These are phyloP conservation scores for Vireo griseus DNA, from an alignment of 2,797 vertebrate genomes.

Conservation along the genomic window DNA sequence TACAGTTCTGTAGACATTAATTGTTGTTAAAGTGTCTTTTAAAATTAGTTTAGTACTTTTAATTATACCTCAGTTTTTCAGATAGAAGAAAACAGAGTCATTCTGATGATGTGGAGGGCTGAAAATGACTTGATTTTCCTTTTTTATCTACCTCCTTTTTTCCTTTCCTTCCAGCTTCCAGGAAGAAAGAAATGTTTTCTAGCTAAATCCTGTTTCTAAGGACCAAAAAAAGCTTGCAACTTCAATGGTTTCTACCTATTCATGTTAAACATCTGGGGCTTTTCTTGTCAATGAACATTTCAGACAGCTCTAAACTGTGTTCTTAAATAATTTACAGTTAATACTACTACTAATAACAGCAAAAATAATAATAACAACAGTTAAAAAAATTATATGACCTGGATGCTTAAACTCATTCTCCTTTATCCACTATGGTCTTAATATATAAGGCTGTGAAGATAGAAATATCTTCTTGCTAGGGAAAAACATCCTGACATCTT, in stretches of 20 bases:
- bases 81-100: not conserved
- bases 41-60: not conserved
- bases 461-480: not conserved
- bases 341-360: not conserved
- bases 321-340: not conserved
- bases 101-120: not conserved
- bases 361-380: not conserved
- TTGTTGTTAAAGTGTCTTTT: not conserved
- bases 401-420: not conserved
- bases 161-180: not conserved
- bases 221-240: not conserved
- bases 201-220: not conserved
- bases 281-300: not conserved
- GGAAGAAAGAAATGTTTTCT: not conserved
- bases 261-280: not conserved
- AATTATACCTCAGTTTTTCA: not conserved
- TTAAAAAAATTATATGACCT: not conserved
- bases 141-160: not conserved
- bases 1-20: not conserved
- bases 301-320: not conserved
- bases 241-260: not conserved
- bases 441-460: not conserved
- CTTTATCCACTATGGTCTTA: not conserved
- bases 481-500: not conserved
- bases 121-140: not conserved